These are phyloP conservation scores for Clarias laeviceps DNA, from an alignment of 2,797 vertebrate species.

Conservation along the genomic window DNA sequence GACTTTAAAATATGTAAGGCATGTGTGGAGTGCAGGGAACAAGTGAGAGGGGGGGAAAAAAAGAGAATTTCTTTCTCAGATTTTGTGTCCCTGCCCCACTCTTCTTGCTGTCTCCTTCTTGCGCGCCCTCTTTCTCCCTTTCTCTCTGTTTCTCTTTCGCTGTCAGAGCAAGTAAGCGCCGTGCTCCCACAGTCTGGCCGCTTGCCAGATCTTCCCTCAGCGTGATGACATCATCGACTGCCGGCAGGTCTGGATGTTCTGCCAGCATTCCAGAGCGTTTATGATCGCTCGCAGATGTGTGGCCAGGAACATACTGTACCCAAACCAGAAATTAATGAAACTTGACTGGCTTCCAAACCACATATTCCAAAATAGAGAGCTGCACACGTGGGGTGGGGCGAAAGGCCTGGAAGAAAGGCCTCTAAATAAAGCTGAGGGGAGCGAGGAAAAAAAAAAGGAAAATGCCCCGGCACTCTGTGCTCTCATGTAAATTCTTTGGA, in stretches of 20 bases:
- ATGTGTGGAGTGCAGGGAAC: constrained; percentile 50
- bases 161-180: constrained; percentile 41
- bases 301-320: constrained; percentile 99
- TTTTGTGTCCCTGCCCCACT: constrained; percentile 4
- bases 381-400: constrained; percentile 56
- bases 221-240: constrained; percentile 97
- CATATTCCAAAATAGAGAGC: constrained; percentile 80
- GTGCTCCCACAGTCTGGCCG: constrained; percentile 64
- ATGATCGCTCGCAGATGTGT: constrained; percentile 99
- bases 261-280: constrained; percentile 99
- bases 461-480: constrained; percentile 73
- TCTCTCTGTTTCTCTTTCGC: constrained; percentile 24
- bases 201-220: constrained; percentile 83
- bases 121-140: not conserved
- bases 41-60: constrained; percentile 27
- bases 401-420: constrained; percentile 50
- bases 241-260: constrained; percentile 99
- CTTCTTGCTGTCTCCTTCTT: constrained; percentile 13
- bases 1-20: constrained; percentile 63
- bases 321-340: constrained; percentile 99
- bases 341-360: constrained; percentile 94
- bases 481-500: constrained; percentile 87
- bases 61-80: constrained; percentile 8
- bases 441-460: constrained; percentile 46
- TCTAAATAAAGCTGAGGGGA: constrained; percentile 69